phyloP scores from a whole-genome alignment of 2,113 vertebrate genomes.

The Amphilophus citrinellus region DNA sequence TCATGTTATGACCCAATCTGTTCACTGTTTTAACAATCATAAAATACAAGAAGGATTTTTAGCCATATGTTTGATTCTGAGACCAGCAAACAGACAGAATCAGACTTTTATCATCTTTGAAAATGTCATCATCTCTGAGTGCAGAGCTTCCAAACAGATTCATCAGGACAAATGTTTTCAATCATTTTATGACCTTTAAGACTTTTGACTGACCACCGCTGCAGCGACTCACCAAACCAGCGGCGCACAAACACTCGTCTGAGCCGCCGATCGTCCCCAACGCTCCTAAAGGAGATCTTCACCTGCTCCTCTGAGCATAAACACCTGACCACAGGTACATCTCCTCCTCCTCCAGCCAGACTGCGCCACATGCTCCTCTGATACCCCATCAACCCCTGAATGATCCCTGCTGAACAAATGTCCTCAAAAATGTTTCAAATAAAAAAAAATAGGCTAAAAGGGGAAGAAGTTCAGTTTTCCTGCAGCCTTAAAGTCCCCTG shows the following conservation, averaged over 20 bases:
- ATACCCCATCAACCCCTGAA: constrained; percentile 40
- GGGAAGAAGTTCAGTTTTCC: background rate
- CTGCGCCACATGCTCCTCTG: constrained; percentile 44
- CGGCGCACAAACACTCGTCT: constrained; percentile 39
- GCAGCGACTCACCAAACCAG: constrained; percentile 65
- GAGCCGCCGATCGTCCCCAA: constrained; percentile 22
- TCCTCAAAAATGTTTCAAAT: background rate
- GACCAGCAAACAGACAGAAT: background rate
- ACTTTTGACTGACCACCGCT: background rate
- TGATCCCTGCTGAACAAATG: background rate
- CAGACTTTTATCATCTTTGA: no score
- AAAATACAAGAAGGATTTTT: background rate
- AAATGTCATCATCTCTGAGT: background rate
- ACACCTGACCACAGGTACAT: constrained; percentile 44
- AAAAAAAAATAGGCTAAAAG: background rate
- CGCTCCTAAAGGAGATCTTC: constrained; percentile 45
- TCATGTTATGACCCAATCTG: background rate
- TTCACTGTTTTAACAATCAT: background rate
- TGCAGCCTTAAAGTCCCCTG: background rate
- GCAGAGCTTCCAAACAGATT: no score
- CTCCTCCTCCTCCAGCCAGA: background rate
- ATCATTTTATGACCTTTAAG: no score
- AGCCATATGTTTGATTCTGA: background rate
- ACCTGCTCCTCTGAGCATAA: constrained; percentile 47
- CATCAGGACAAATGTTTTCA: background rate